These are phyloP conservation scores for Notospermus geniculatus DNA, from an alignment of 1,140 invertebrate genomes.

Conservation along the genomic window DNA sequence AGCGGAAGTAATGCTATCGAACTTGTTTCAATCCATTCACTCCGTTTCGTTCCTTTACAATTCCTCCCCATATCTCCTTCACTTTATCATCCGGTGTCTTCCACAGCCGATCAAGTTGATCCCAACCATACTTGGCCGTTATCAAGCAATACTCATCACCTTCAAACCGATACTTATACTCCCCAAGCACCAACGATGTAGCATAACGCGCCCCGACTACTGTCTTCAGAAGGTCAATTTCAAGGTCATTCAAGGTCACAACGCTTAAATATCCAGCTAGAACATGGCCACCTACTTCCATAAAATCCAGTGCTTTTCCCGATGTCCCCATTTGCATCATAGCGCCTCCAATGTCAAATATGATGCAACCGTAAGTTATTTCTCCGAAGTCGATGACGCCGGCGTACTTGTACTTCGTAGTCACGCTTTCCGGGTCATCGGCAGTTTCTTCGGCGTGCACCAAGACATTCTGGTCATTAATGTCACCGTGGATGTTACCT, in stretches of 20 bases:
- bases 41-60: too few species aligned
- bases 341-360: constrained; percentile 79
- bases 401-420: constrained; percentile 18
- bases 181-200: constrained; percentile 80
- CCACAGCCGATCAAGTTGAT: constrained; percentile 55
- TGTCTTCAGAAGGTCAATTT: too few species aligned
- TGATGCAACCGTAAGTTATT: constrained; percentile 66
- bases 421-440: background rate
- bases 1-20: too few species aligned
- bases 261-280: constrained; percentile 71
- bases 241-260: constrained; percentile 60
- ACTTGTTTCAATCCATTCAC: background rate
- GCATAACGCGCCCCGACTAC: constrained; percentile 67
- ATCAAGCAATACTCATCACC: constrained; percentile 74
- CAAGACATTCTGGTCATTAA: constrained; percentile 86
- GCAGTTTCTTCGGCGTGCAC: too few species aligned
- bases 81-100: constrained; percentile 51
- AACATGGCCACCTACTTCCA: constrained; percentile 68
- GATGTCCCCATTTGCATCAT: constrained; percentile 78
- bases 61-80: constrained; percentile 43
- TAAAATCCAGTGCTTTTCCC: constrained; percentile 57
- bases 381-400: constrained; percentile 84
- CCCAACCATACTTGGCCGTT: constrained; percentile 57
- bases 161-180: constrained; percentile 72
- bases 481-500: constrained; percentile 83